Percentiles rank a stretch among this genome's conserved stretches.
These are phyloP conservation scores for Melanotaenia parkinsoni DNA, from an alignment of 2,797 vertebrate genomes.

Conservation along the genomic window DNA sequence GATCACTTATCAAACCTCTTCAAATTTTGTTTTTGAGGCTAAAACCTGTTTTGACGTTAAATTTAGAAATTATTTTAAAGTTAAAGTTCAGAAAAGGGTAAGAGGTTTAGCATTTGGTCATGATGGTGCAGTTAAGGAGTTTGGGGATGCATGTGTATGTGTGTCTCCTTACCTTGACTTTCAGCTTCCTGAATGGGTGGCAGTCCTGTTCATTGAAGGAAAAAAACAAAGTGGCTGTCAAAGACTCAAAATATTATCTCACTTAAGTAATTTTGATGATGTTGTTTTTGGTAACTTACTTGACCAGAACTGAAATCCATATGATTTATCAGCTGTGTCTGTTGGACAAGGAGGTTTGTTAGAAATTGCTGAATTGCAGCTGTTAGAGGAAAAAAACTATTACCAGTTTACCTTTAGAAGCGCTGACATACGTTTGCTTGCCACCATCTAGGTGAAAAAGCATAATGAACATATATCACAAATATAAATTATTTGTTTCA, in stretches of 20 bases:
- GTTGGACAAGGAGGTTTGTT: conserved; percentile 7
- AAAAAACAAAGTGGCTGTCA: neutral
- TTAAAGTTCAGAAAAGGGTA: too few species aligned
- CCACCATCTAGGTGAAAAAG: conserved; percentile 36
- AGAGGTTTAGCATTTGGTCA: too few species aligned
- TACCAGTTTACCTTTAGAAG: conserved; percentile 37
- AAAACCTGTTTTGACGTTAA: neutral
- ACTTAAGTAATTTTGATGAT: neutral
- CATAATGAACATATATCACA: conserved; percentile 1
- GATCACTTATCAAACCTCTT: too few species aligned
- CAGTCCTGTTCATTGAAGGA: conserved; percentile 59
- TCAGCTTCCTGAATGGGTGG: conserved; percentile 73
- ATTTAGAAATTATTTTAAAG: neutral
- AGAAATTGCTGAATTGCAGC: neutral
- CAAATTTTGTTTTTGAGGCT: neutral
- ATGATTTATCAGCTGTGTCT: conserved; percentile 12
- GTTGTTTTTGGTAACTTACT: conserved; percentile 51
- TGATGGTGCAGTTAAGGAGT: too few species aligned
- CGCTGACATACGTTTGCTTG: conserved; percentile 3
- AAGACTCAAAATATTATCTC: conserved; percentile 1
- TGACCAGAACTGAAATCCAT: neutral
- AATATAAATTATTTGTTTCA: neutral
- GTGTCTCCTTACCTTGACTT: conserved; percentile 58
- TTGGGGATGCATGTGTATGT: too few species aligned
- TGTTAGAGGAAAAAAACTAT: neutral